These are phyloP conservation scores for Rhinoraja longicauda DNA, from an alignment of 2,797 vertebrate species.

Conservation along the genomic window DNA sequence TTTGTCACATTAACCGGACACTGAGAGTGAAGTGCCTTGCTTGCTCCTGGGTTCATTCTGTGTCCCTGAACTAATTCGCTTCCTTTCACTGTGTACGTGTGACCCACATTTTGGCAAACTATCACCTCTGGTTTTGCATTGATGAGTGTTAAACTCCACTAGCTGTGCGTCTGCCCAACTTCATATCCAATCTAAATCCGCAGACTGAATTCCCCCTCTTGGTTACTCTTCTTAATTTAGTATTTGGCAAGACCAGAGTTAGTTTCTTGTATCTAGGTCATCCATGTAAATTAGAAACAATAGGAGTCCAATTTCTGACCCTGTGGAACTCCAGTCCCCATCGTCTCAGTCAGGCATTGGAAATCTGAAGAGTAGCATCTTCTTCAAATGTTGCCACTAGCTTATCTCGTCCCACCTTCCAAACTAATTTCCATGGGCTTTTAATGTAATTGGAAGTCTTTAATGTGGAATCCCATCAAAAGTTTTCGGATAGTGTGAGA, in stretches of 20 bases:
- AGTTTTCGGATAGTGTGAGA: not conserved
- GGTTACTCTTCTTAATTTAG: conserved; percentile 26
- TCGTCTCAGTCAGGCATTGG: not conserved
- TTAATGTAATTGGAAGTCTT: conserved; percentile 20
- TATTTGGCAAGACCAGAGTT: conserved; percentile 18
- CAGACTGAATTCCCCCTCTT: not conserved
- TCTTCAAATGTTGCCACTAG: not conserved
- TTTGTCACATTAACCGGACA: conserved; percentile 24
- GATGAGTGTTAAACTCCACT: not conserved
- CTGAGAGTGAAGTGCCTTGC: conserved; percentile 1
- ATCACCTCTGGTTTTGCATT: not conserved
- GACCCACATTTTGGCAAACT: conserved; percentile 15
- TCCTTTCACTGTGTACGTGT: not conserved
- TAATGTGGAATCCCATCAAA: not conserved
- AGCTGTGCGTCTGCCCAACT: conserved; percentile 4
- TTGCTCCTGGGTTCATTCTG: not conserved
- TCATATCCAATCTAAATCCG: not conserved
- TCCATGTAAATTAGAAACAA: conserved; percentile 20
- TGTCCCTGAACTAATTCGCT: conserved; percentile 29
- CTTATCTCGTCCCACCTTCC: conserved; percentile 7
- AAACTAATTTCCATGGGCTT: conserved; percentile 14
- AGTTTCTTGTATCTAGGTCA: conserved; percentile 28
- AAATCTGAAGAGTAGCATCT: conserved; percentile 23
- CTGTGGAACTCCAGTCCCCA: conserved; percentile 4
- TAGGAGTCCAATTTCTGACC: not conserved